These are phyloP conservation scores for Ectropis grisescens DNA, from an alignment of 1,140 invertebrate species.

Conservation along the genomic window DNA sequence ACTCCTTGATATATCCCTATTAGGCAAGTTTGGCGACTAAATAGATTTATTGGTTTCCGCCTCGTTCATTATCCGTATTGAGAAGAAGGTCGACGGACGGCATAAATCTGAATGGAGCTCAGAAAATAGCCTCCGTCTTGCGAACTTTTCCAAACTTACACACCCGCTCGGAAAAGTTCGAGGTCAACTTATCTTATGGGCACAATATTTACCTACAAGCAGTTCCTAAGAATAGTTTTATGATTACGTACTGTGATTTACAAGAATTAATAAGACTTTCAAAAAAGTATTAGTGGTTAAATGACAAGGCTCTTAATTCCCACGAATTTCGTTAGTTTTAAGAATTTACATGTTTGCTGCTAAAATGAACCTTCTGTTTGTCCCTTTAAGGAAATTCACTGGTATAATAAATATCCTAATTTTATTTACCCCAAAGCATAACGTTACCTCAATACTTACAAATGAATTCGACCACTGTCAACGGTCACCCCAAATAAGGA, in stretches of 20 bases:
- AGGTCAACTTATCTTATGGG: no score
- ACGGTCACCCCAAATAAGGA: conserved; percentile 27
- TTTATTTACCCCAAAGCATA: conserved; percentile 4
- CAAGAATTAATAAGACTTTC: no score
- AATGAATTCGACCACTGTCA: conserved; percentile 14
- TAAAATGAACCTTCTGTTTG: no score
- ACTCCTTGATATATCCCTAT: conserved; percentile 47
- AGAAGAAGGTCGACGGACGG: conserved; percentile 27
- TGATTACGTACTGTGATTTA: no score
- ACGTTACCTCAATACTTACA: neutral
- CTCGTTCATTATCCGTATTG: conserved; percentile 65
- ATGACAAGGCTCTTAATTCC: no score
- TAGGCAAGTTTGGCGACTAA: conserved; percentile 56
- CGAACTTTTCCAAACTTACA: conserved; percentile 35
- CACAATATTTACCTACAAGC: no score
- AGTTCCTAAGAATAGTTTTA: no score
- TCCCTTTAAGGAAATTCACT: no score
- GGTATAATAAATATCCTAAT: conserved; percentile 3
- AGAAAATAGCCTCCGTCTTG: conserved; percentile 38
- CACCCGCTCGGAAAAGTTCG: no score
- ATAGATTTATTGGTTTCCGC: conserved; percentile 66
- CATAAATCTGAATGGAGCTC: conserved; percentile 63
- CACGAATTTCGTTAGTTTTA: no score
- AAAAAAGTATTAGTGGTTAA: no score
- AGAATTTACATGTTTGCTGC: no score